Conservation (phyloP, 1,140 invertebrate species). For the Aricia agestis region DNA sequence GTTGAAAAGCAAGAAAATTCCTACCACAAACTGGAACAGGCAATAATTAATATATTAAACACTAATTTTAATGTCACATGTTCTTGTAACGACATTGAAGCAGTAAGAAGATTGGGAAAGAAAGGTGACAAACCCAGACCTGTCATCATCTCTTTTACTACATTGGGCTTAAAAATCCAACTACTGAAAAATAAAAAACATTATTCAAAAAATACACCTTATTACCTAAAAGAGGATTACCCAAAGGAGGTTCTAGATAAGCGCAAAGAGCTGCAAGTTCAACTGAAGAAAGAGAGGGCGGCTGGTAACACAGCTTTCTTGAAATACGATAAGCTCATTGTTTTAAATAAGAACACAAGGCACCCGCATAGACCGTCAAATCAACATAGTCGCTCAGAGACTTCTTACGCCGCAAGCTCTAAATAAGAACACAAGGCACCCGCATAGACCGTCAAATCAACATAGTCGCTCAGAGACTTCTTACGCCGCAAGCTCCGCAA, state of each 20-base stretch:
- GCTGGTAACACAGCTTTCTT: slow-evolving; percentile 24
- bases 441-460: slow-evolving; percentile 16
- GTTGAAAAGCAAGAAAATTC: slow-evolving; percentile 35
- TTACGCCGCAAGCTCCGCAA: too few relatives aligned
- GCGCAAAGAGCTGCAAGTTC: slow-evolving; percentile 29
- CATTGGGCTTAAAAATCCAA: slow-evolving; percentile 33
- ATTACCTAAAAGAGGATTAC: slow-evolving; percentile 41
- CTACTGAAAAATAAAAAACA: slow-evolving; percentile 32
- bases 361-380: slow-evolving; percentile 16
- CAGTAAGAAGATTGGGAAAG: slow-evolving; percentile 20
- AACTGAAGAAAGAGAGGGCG: slow-evolving; percentile 28
- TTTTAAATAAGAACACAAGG: slow-evolving; percentile 22
- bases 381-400: too few relatives aligned
- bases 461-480: too few relatives aligned
- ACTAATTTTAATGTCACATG: slow-evolving; percentile 34
- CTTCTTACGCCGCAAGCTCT: too few relatives aligned
- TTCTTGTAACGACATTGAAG: slow-evolving; percentile 32
- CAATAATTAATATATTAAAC: slow-evolving; percentile 35
- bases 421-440: slow-evolving; percentile 6
- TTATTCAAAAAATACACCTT: slow-evolving; percentile 26
- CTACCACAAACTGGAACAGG: slow-evolving; percentile 34
- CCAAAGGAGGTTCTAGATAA: slow-evolving; percentile 32
- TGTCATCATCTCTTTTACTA: slow-evolving; percentile 30
- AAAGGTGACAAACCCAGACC: slow-evolving; percentile 32
- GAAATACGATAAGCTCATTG: slow-evolving; percentile 31